phyloP scores from a whole-genome alignment of 2,113 vertebrate species.

The Sceloporus undulatus region DNA sequence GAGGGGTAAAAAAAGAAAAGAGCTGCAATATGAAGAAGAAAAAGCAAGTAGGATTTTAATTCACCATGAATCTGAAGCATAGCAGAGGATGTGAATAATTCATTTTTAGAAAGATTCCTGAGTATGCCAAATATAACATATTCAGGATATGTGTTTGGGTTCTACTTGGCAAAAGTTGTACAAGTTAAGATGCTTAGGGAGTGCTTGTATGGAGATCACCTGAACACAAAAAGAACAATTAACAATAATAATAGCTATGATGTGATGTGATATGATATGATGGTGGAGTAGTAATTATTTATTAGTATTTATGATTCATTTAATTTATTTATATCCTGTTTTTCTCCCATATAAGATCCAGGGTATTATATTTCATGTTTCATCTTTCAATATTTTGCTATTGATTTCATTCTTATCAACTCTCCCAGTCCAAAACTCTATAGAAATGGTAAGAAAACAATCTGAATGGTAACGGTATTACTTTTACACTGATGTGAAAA shows the following conservation, averaged over 20 bases:
- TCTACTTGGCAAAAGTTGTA: not conserved
- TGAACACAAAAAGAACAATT: not conserved
- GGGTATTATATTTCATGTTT: not conserved
- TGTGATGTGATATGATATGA: not conserved
- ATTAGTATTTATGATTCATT: not conserved
- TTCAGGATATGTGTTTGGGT: not conserved
- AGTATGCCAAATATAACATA: not conserved
- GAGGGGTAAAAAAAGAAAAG: not conserved
- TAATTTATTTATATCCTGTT: too few species aligned
- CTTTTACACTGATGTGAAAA: not conserved
- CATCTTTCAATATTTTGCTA: not conserved
- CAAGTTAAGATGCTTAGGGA: not conserved
- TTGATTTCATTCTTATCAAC: not conserved
- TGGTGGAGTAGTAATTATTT: not conserved
- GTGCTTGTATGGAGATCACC: not conserved
- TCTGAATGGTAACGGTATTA: not conserved
- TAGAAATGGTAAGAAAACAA: not conserved
- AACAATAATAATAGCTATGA: not conserved
- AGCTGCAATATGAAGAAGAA: not conserved
- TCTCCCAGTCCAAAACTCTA: not conserved
- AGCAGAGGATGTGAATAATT: slow-evolving; percentile 9
- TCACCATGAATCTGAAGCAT: slow-evolving; percentile 5
- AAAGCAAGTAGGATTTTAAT: slow-evolving; percentile 6
- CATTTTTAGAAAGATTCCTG: not conserved
- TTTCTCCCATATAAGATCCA: too few species aligned